phyloP scores from a whole-genome alignment of 2,113 vertebrate species.

The Nycticebus coucang region DNA sequence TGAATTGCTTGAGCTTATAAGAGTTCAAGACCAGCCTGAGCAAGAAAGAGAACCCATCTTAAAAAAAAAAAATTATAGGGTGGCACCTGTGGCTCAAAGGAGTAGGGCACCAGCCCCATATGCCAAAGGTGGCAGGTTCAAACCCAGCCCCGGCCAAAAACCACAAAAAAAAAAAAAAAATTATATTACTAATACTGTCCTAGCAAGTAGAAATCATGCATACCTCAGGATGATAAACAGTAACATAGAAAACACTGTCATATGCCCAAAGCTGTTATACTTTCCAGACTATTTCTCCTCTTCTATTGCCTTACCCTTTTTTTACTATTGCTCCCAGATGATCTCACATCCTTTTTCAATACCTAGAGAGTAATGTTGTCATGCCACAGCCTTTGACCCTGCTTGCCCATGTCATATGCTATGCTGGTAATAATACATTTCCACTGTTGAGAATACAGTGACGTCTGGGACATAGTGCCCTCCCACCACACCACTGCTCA shows the following conservation, averaged over 20 bases:
- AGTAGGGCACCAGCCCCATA: no score
- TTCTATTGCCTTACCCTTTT: neutral
- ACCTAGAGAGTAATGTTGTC: neutral
- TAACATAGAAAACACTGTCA: neutral
- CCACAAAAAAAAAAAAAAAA: no score
- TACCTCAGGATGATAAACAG: constrained; percentile 41
- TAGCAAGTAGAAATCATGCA: neutral
- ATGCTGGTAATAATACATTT: neutral
- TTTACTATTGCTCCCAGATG: neutral
- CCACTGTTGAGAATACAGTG: neutral
- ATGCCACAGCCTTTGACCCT: neutral
- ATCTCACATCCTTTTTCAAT: neutral
- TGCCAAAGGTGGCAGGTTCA: no score
- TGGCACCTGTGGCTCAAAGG: no score
- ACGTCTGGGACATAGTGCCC: neutral
- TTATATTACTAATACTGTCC: neutral
- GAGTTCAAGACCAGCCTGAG: no score
- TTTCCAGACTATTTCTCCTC: neutral
- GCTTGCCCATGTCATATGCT: neutral
- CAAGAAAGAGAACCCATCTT: no score
- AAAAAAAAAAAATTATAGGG: no score
- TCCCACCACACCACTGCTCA: neutral
- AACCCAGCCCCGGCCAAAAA: no score
- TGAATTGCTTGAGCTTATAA: no score
- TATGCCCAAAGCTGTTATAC: neutral